Conservation (phyloP, 2,113 vertebrate genomes). For the Dinomys branickii region DNA sequence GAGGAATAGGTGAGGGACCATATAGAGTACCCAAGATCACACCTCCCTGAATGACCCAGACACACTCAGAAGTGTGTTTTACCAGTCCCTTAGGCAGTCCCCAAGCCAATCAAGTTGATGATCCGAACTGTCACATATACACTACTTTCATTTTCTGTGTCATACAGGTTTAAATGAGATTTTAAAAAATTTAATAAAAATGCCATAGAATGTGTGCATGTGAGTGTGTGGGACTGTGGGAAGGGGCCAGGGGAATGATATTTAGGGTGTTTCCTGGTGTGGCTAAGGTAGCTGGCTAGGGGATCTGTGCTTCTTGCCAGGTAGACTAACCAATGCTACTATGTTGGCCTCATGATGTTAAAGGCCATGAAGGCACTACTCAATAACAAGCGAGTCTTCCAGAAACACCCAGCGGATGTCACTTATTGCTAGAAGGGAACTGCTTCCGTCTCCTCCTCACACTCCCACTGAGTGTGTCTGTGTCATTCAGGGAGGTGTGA, state of each 20-base stretch:
- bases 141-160: no score
- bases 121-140: no score
- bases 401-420: background rate
- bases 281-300: background rate
- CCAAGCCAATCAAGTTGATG: background rate
- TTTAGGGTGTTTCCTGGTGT: background rate
- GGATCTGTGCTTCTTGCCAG: background rate
- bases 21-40: background rate
- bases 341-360: background rate
- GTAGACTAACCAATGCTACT: background rate
- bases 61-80: background rate
- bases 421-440: background rate
- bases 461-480: no score
- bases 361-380: background rate
- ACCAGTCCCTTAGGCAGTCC: background rate
- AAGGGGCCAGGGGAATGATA: background rate
- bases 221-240: background rate
- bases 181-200: no score
- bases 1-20: background rate
- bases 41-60: background rate
- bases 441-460: background rate
- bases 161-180: no score
- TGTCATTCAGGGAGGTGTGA: no score
- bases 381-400: background rate
- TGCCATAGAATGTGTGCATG: no score